Evolutionary conservation across 2,888 invertebrate species (phyloP), one percentile per base, ranked within the genome.

Genomic region (Hirtodrosophila alboralis): DNA sequence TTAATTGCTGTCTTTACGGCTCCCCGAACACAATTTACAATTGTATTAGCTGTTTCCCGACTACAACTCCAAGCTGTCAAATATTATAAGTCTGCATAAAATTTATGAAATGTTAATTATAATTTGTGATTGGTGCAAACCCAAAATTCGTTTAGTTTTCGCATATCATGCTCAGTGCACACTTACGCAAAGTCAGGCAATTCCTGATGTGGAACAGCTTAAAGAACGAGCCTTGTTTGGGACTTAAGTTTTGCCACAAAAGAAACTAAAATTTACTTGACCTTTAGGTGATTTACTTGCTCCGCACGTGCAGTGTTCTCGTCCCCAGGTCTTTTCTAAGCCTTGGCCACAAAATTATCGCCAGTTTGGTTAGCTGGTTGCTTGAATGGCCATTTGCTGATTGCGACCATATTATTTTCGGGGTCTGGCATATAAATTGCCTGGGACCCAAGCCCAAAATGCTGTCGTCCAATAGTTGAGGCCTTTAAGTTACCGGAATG

Each of bases 361-460:
- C 36, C 27, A 33, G n/a, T 10, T 28, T 45, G 62, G 62, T 27
- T 54, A n/a, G 48, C 18, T 40, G 49, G 48, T 34, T 52, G 38
- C 13, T 38, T 10, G 28, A 28, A 43, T 58, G 75, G 66, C 76
- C 74, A 78, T 78, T 79, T 78, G 74, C 74, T 80, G 77, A 78
- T 78, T 78, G 76, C 71, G 57, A 64, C 53, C 60, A 57, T 53
- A 60, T 53, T 56, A 60, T 60, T 65, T 70, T 51, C 43, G 57
- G 53, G 53, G 41, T 52, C 45, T 34, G 36, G 62, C 61, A 66
- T 62, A 71, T 59, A 70, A 70, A 71, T 72, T 67, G 58, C 40
- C 38, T 13, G 10, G 13, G 56, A 51, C 23, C 49, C 40, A 18
- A 48, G 21, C 16, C 18, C 23, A 28, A 38, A n/a, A 21, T 52